phyloP scores from a whole-genome alignment of 2,888 invertebrate genomes.

The Macrophya alboannulata region DNA sequence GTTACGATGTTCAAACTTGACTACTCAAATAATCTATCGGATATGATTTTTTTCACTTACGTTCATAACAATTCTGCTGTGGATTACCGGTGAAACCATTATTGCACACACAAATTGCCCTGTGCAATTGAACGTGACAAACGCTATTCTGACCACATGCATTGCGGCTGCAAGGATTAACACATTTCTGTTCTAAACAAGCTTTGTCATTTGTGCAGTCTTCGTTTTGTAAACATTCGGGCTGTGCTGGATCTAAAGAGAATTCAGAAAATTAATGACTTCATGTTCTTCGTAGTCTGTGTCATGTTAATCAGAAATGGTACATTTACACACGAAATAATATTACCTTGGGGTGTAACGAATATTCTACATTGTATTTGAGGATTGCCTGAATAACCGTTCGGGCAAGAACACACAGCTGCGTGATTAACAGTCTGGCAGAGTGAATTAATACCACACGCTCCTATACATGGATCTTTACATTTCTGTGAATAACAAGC shows the following conservation, averaged over 20 bases:
- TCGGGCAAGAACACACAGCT: conserved; percentile 91
- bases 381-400: conserved; percentile 89
- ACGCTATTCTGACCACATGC: conserved; percentile 91
- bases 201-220: conserved; percentile 93
- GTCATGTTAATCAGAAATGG: neutral
- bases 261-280: conserved; percentile 69
- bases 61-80: conserved; percentile 88
- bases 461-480: conserved; percentile 90
- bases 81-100: conserved; percentile 93
- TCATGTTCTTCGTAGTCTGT: neutral
- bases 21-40: neutral
- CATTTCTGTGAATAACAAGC: conserved; percentile 93
- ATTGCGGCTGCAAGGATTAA: conserved; percentile 87
- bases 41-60: conserved; percentile 79
- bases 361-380: conserved; percentile 87
- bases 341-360: conserved; percentile 74
- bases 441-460: conserved; percentile 92
- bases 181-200: conserved; percentile 89
- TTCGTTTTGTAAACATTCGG: conserved; percentile 89
- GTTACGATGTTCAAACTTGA: neutral
- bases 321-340: conserved; percentile 20
- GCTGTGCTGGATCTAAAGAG: conserved; percentile 82
- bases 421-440: conserved; percentile 91
- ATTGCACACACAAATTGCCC: conserved; percentile 91
- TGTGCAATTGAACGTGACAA: conserved; percentile 89